Conservation (phyloP, 2,797 vertebrate genomes). For the Halcyon smyrnensis region DNA sequence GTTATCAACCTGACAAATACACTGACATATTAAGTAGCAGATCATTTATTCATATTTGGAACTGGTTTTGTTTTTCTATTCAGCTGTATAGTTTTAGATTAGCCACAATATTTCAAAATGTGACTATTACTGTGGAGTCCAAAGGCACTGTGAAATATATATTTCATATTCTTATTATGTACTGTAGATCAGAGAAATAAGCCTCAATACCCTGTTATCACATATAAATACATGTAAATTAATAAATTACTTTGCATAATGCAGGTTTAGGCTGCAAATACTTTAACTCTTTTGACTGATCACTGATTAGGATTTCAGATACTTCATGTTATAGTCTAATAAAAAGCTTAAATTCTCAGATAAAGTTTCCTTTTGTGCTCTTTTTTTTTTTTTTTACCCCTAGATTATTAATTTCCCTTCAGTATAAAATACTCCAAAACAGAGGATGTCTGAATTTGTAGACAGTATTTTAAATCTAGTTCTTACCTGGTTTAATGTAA, state of each 20-base stretch:
- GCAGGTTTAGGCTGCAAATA: background rate
- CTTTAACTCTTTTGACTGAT: background rate
- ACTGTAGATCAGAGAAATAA: constrained; percentile 44
- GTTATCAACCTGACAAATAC: constrained; percentile 83
- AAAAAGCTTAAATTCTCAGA: background rate
- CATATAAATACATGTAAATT: constrained; percentile 27
- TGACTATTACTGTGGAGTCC: background rate
- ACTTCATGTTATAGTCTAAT: background rate
- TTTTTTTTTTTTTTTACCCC: background rate
- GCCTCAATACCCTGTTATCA: constrained; percentile 40
- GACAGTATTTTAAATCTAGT: background rate
- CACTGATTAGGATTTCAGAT: background rate
- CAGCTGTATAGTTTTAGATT: constrained; percentile 65
- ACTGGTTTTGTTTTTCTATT: constrained; percentile 69
- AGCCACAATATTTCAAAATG: constrained; percentile 66
- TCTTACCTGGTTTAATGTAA: background rate
- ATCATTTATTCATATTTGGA: constrained; percentile 83
- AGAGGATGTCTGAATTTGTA: background rate
- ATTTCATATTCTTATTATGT: background rate
- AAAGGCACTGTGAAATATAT: background rate
- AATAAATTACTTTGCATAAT: background rate
- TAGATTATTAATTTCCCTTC: background rate
- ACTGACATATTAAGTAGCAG: constrained; percentile 83
- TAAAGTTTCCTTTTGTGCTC: background rate
- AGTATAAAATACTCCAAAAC: background rate